These are phyloP conservation scores for Falcaria lacertinaria DNA, from an alignment of 2,888 invertebrate genomes.

Conservation along the genomic window DNA sequence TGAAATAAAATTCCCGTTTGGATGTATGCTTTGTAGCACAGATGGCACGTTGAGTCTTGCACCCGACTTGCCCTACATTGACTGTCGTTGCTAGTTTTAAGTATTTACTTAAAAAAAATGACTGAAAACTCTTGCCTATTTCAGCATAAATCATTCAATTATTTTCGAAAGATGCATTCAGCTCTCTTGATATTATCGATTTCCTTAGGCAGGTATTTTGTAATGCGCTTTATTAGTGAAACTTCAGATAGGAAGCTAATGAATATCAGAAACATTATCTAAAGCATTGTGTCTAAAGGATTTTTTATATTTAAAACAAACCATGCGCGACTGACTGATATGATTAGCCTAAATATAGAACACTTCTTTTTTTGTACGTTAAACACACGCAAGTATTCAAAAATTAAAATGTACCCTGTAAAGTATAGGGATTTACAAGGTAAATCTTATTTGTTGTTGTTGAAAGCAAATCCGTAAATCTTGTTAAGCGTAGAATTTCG, in stretches of 20 bases:
- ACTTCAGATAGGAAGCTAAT: too few species aligned
- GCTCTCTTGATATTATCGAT: too few species aligned
- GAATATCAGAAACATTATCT: too few species aligned
- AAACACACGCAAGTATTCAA: neutral
- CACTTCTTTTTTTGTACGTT: neutral
- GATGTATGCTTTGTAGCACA: slow-evolving; percentile 42
- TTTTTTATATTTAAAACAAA: too few species aligned
- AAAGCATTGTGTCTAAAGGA: too few species aligned
- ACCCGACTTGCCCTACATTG: slow-evolving; percentile 13
- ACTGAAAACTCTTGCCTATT: slow-evolving; percentile 11
- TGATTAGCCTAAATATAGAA: neutral
- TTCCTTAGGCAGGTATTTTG: too few species aligned
- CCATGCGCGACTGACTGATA: too few species aligned
- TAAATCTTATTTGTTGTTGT: slow-evolving; percentile 8
- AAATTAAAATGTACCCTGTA: neutral
- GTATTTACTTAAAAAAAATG: slow-evolving; percentile 20
- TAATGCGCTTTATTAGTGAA: too few species aligned
- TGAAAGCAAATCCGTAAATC: slow-evolving; percentile 15
- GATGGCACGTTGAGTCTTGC: slow-evolving; percentile 30
- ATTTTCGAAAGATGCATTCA: neutral
- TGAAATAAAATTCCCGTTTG: slow-evolving; percentile 51
- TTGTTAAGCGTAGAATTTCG: neutral
- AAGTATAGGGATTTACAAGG: slow-evolving; percentile 4
- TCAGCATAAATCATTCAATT: neutral
- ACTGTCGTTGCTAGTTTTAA: slow-evolving; percentile 27